Percentiles rank a stretch among this genome's conserved stretches.
Conservation (phyloP, 1,140 invertebrate genomes). For the Paralvinella palmiformis region DNA sequence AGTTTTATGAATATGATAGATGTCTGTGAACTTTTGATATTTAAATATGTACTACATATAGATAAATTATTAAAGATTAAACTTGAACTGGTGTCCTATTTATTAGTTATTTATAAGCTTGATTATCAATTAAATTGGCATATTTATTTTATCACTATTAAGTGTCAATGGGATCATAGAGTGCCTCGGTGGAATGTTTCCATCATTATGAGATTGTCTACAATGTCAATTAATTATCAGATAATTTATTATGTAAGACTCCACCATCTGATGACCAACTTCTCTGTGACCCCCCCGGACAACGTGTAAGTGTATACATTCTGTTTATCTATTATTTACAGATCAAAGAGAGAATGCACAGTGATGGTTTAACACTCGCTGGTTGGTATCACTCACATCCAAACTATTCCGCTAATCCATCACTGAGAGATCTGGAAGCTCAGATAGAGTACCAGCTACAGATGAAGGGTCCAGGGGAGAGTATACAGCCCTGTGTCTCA, state of each 20-base stretch:
- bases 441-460: conserved; percentile 91
- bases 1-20: too few species aligned
- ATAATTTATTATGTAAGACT: background rate
- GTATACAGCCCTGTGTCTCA: conserved; percentile 87
- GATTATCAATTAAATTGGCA: too few species aligned
- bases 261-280: background rate
- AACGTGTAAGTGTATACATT: too few species aligned
- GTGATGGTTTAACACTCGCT: conserved; percentile 71
- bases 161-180: too few species aligned
- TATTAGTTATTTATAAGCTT: too few species aligned
- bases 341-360: conserved; percentile 75
- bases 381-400: conserved; percentile 97
- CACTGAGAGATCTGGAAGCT: conserved; percentile 79
- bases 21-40: too few species aligned
- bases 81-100: too few species aligned
- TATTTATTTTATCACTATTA: too few species aligned
- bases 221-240: background rate
- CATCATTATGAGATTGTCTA: too few species aligned
- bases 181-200: too few species aligned
- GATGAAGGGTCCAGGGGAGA: conserved; percentile 83
- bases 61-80: too few species aligned
- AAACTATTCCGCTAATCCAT: conserved; percentile 75
- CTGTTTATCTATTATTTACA: conserved; percentile 47
- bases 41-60: too few species aligned
- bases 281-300: background rate